Conservation (phyloP, 2,888 invertebrate genomes). For the Chrysolina americana region DNA sequence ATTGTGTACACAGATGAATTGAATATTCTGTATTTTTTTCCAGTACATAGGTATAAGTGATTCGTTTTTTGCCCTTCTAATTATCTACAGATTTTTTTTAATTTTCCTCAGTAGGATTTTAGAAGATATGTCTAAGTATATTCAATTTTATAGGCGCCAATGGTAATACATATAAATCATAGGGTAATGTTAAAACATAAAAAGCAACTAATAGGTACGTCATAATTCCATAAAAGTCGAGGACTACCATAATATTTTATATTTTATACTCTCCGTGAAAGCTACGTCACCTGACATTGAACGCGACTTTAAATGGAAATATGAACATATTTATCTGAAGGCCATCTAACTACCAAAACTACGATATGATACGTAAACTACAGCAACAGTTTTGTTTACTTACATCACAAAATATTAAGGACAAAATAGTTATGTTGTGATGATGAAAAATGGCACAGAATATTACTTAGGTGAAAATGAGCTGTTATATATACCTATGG, state of each 20-base stretch:
- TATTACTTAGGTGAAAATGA: background rate
- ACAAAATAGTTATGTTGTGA: slow-evolving; percentile 9
- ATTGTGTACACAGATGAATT: too few relatives aligned
- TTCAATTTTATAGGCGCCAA: background rate
- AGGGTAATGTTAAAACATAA: background rate
- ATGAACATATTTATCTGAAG: slow-evolving; percentile 33
- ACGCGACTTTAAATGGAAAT: slow-evolving; percentile 40
- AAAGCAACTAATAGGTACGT: slow-evolving; percentile 5
- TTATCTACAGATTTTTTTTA: background rate
- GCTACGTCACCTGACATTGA: slow-evolving; percentile 43
- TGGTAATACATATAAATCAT: background rate
- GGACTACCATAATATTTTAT: too few relatives aligned
- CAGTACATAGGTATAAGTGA: too few relatives aligned
- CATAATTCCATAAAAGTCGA: slow-evolving; percentile 25
- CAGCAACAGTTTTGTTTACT: slow-evolving; percentile 34
- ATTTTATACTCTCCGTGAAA: slow-evolving; percentile 17
- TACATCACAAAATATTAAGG: slow-evolving; percentile 2
- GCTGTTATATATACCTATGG: too few relatives aligned
- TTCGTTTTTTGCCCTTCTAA: too few relatives aligned
- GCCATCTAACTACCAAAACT: slow-evolving; percentile 30
- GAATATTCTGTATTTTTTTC: too few relatives aligned
- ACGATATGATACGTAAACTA: slow-evolving; percentile 29
- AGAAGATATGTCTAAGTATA: background rate
- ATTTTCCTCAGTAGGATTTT: background rate
- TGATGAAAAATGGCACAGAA: slow-evolving; percentile 2